Conservation (phyloP, 1,140 invertebrate genomes). For the Scaptodrosophila lebanonensis region DNA sequence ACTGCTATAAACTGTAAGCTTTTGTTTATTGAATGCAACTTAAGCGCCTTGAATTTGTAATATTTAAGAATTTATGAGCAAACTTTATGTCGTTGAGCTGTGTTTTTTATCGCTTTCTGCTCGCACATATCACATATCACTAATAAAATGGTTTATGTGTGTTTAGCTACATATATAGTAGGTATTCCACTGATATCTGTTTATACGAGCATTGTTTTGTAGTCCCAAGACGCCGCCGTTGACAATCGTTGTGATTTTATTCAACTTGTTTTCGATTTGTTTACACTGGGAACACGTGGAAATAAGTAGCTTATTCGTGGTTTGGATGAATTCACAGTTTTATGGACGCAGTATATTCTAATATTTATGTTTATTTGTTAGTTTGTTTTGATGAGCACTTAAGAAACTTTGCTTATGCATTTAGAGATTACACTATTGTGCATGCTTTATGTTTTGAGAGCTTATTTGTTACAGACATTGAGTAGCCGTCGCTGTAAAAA, state of each 20-base stretch:
- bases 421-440: too few relatives aligned
- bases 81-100: conserved; percentile 8
- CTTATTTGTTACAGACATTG: too few relatives aligned
- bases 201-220: too few relatives aligned
- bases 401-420: not conserved
- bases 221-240: too few relatives aligned
- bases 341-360: conserved; percentile 21
- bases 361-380: conserved; percentile 24
- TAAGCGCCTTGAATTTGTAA: conserved; percentile 21
- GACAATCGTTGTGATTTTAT: conserved; percentile 15
- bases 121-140: conserved; percentile 39
- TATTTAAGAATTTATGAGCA: too few relatives aligned
- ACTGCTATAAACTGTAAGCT: conserved; percentile 33
- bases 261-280: conserved; percentile 18
- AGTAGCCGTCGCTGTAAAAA: too few relatives aligned
- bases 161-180: too few relatives aligned
- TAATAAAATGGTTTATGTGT: conserved; percentile 68
- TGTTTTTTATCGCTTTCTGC: conserved; percentile 24
- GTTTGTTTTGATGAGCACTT: conserved; percentile 39
- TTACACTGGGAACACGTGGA: conserved; percentile 17
- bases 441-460: too few relatives aligned
- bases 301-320: conserved; percentile 64
- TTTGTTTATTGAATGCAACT: conserved; percentile 33
- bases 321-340: conserved; percentile 37
- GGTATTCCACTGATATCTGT: too few relatives aligned